Base-by-base conservation (phyloP, 2,797 vertebrate species). In the Pipistrellus pygmaeus region DNA sequence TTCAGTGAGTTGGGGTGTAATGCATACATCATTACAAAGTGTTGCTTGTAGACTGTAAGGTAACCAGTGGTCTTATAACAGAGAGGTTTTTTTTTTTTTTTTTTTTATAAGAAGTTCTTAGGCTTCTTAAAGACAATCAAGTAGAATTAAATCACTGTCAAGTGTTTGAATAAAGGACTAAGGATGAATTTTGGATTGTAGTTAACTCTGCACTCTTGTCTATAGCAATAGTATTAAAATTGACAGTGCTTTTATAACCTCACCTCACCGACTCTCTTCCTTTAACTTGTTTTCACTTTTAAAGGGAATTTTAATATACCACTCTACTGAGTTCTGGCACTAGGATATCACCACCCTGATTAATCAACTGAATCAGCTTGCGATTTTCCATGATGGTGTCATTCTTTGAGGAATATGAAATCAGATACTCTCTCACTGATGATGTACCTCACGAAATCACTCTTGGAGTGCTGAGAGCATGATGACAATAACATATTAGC, bases 401-500 rank as follows among this genome's bases (percentile, higher is more conserved):
- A 98, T 94, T 94, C 94, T 98, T 97, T 95, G 96, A 97, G 95
- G 97, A 97, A 98, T 96, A 97, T 68, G 82, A 82, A 93, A 97
- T 95, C 96, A 97, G 96, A 96, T 97, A 97, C 97, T 97, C 94
- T 96, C 96, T 96, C 97, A 91, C 91, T 98, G 95, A 97, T 96
- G 94, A 96, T 97, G 96, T 95, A 98, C 97, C 95, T 95, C 72
- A 97, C 41, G 97, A 98, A 98, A 97, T 98, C 95, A 98, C 97
- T 93, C 91, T 93, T 89, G 69, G 85, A 97, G 89, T 97, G 96
- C 97, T 97, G 92, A 94, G 93, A 98, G 97, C 93, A 97, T 97
- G 97, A 97, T 96, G 96, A 95, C 89, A 97, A 98, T 95, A 97
- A 98, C 92, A 97, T 96, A 98, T 97, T 98, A 98, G 97, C 97